These are phyloP conservation scores for Lycia hirtaria DNA, from an alignment of 2,888 invertebrate species.

Conservation along the genomic window DNA sequence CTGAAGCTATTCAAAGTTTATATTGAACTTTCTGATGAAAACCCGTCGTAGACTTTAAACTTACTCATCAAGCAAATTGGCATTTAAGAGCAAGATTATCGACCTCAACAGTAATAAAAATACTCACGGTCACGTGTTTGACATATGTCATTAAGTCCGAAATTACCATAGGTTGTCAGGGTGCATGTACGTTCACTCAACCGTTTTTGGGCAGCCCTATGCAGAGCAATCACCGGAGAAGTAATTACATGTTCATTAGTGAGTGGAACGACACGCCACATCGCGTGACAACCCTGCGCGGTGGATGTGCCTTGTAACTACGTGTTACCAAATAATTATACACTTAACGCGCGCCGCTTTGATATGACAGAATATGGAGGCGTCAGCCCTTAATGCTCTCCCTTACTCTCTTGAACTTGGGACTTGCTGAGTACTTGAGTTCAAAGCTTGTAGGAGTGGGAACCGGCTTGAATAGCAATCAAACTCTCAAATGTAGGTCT, in stretches of 20 bases:
- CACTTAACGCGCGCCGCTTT: slow-evolving; percentile 49
- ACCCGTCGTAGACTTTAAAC: too few species aligned
- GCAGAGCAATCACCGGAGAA: slow-evolving; percentile 61
- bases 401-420: slow-evolving; percentile 11
- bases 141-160: too few species aligned
- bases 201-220: slow-evolving; percentile 47
- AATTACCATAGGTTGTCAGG: not conserved
- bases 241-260: slow-evolving; percentile 80
- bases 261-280: slow-evolving; percentile 69
- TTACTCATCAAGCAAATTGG: too few species aligned
- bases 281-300: slow-evolving; percentile 65
- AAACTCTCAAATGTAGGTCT: not conserved
- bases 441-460: not conserved
- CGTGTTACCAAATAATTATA: slow-evolving; percentile 64
- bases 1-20: not conserved
- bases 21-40: too few species aligned
- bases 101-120: too few species aligned
- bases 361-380: slow-evolving; percentile 53
- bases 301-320: slow-evolving; percentile 53
- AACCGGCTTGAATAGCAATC: not conserved
- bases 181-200: slow-evolving; percentile 10
- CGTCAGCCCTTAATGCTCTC: slow-evolving; percentile 20
- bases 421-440: slow-evolving; percentile 1
- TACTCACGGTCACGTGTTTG: not conserved
- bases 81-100: too few species aligned